Evolutionary conservation across 2,797 vertebrate genomes (phyloP), one percentile per base, ranked within the genome.

Genomic region (Brotula barbata): DNA sequence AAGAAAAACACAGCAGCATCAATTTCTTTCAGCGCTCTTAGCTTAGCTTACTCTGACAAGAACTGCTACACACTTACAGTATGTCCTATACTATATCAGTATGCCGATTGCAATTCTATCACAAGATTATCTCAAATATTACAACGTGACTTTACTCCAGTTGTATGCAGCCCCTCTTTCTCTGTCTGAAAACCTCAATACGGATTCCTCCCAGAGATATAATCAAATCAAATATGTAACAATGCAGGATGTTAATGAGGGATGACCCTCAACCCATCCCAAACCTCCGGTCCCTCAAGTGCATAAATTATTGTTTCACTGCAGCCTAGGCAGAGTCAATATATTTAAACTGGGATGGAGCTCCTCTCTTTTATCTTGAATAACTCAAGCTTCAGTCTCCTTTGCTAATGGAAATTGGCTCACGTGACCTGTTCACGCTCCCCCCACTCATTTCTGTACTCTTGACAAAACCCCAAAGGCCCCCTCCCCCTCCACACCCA

Each of bases 321-420:
- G 1, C 47, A 40, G 20, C n/a, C 2, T 57, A 17, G 9, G 37
- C 47, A 6, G 0, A 21, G 21, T 61, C 53, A 61, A 46, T 40
- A 23, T 58, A 58, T 72, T 52, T 7, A 55, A 73, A 67, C 53
- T 44, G 37, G 11, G 39, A 59, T 31, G 54, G 14, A 25, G 14
- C 53, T 41, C 16, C 7, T 34, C 54, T 46, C 4, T 21, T 55
- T 65, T n/a, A n/a, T 21, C 43, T 44, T 47, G 49, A 63, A 74
- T 54, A 69, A 62, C 59, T 56, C 17, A 11, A 6, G 53, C 67
- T 39, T 58, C 62, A 19, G 31, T 65, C 77, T 67, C 42, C 68
- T 60, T 64, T 52, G 50, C 71, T 84, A 80, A 85, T 81, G 80
- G 73, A 78, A 72, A 7, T 39, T 51, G 21, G 33, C 46, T 48